These are phyloP conservation scores for Passer montanus DNA, from an alignment of 2,113 vertebrate species.

Conservation along the genomic window DNA sequence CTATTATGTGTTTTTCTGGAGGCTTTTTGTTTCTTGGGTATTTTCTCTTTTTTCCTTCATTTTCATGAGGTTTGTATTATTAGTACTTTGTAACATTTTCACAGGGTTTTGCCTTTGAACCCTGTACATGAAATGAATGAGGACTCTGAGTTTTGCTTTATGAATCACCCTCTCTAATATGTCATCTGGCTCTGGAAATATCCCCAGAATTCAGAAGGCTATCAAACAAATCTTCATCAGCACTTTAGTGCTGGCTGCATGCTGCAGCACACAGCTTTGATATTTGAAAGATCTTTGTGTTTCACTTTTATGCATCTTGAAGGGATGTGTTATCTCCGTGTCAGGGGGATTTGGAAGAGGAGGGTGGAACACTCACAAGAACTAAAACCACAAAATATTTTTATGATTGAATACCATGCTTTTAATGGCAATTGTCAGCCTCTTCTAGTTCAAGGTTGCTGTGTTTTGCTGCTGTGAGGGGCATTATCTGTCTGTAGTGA, in stretches of 20 bases:
- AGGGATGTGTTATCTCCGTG: neutral
- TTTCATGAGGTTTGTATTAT: slow-evolving; percentile 58
- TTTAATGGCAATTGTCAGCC: neutral
- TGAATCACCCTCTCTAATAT: slow-evolving; percentile 32
- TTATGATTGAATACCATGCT: neutral
- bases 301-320: neutral
- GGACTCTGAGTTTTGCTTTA: neutral
- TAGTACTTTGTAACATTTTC: slow-evolving; percentile 44
- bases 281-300: slow-evolving; percentile 3
- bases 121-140: slow-evolving; percentile 5
- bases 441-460: neutral
- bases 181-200: neutral
- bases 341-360: neutral
- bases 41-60: slow-evolving; percentile 24
- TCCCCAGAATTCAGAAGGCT: slow-evolving; percentile 29
- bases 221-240: slow-evolving; percentile 45
- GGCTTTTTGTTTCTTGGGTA: slow-evolving; percentile 29
- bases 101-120: slow-evolving; percentile 32
- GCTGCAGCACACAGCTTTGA: slow-evolving; percentile 22
- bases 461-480: neutral
- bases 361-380: neutral
- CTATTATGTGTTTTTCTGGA: slow-evolving; percentile 1
- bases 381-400: neutral
- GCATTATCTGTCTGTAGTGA: neutral
- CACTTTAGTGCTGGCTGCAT: neutral